phyloP scores from a whole-genome alignment of 2,888 invertebrate species.

The Patella caerulea region DNA sequence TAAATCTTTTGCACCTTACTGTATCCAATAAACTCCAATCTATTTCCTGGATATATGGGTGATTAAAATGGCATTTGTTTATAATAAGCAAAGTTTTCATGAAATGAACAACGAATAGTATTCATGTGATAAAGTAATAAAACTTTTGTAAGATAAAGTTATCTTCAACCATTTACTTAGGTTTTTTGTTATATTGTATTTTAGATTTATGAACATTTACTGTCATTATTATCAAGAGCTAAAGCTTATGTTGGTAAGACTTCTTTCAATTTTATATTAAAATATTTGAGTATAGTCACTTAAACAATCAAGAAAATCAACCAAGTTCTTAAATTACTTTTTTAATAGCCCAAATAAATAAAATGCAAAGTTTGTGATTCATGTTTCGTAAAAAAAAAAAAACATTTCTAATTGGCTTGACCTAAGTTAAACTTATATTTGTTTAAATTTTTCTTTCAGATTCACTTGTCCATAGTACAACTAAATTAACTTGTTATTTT shows the following conservation, averaged over 20 bases:
- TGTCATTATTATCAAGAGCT: slow-evolving; percentile 81
- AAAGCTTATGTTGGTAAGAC: slow-evolving; percentile 79
- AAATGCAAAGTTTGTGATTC: not conserved
- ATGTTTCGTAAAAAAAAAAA: not conserved
- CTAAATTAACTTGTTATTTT: slow-evolving; percentile 93
- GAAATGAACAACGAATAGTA: slow-evolving; percentile 54
- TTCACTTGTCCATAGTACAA: slow-evolving; percentile 83
- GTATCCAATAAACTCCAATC: too few species aligned
- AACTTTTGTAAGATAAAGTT: not conserved
- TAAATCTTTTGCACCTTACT: too few species aligned
- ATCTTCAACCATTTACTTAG: not conserved
- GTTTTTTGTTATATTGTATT: slow-evolving; percentile 21
- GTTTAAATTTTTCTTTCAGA: slow-evolving; percentile 49
- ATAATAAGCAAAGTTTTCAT: too few species aligned
- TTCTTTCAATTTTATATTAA: not conserved
- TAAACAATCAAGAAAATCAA: not conserved
- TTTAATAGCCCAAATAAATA: slow-evolving; percentile 18
- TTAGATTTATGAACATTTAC: slow-evolving; percentile 70
- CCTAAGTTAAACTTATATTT: slow-evolving; percentile 13
- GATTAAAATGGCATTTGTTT: too few species aligned
- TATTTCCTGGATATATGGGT: too few species aligned
- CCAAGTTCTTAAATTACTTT: not conserved
- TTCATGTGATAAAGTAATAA: not conserved
- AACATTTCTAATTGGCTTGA: not conserved
- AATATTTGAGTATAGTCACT: too few species aligned